Percentiles rank a stretch among this genome's conserved stretches.
Conservation (phyloP, 1,140 invertebrate species). For the Ips nitidus region DNA sequence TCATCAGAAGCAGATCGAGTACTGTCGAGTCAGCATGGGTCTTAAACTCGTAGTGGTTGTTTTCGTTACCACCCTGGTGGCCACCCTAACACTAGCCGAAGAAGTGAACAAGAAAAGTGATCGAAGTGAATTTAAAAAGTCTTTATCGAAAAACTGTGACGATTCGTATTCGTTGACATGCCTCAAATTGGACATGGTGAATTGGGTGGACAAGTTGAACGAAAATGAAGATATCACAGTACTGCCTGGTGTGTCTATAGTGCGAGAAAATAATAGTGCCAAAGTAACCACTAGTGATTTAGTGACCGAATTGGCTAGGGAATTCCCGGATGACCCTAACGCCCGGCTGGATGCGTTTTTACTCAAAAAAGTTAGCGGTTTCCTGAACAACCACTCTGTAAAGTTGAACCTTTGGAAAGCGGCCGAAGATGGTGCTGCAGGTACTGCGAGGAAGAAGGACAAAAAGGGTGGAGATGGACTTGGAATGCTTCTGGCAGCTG, state of each 20-base stretch:
- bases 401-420: conserved; percentile 69
- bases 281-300: conserved; percentile 64
- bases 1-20: conserved; percentile 33
- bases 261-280: conserved; percentile 64
- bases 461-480: conserved; percentile 60
- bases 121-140: conserved; percentile 46
- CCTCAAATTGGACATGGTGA: conserved; percentile 75
- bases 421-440: conserved; percentile 42
- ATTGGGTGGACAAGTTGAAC: conserved; percentile 71
- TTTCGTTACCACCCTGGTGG: conserved; percentile 10
- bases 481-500: conserved; percentile 61
- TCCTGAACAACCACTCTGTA: conserved; percentile 71
- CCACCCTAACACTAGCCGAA: conserved; percentile 3
- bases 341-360: conserved; percentile 76
- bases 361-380: conserved; percentile 67
- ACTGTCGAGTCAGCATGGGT: conserved; percentile 21
- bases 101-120: conserved; percentile 35
- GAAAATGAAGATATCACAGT: conserved; percentile 64
- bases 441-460: conserved; percentile 47
- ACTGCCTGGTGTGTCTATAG: conserved; percentile 69
- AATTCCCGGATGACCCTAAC: conserved; percentile 73
- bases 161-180: conserved; percentile 73
- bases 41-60: conserved; percentile 9
- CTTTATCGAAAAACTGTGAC: conserved; percentile 63
- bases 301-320: conserved; percentile 69